Percentiles rank a stretch among this genome's conserved stretches.
These are phyloP conservation scores for Cyprinodon tularosa DNA, from an alignment of 2,113 vertebrate genomes.

Conservation along the genomic window DNA sequence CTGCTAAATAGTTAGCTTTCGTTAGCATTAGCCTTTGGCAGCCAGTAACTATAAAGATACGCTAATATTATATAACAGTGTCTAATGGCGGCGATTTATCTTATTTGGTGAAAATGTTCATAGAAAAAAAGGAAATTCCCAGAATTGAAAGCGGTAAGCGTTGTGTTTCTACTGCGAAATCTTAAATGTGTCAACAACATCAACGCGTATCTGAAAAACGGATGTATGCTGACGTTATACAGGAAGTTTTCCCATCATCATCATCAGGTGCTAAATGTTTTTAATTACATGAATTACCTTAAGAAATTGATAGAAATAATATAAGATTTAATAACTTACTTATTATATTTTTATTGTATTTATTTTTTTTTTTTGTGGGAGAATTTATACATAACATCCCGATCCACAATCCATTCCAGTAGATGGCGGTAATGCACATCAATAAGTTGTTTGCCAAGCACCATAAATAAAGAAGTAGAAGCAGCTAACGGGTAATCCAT, in stretches of 20 bases:
- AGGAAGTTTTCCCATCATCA: slow-evolving; percentile 42
- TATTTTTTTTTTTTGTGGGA: no score
- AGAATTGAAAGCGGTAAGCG: not conserved
- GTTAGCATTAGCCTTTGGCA: slow-evolving; percentile 34
- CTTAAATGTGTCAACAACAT: slow-evolving; percentile 48
- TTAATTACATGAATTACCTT: no score
- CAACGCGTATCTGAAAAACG: slow-evolving; percentile 44
- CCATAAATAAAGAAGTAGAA: not conserved
- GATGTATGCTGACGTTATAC: slow-evolving; percentile 52
- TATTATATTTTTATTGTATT: no score
- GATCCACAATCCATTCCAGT: no score
- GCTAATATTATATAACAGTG: not conserved
- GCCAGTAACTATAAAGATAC: not conserved
- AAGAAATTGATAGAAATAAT: no score
- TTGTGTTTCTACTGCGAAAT: slow-evolving; percentile 8
- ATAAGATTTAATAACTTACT: no score
- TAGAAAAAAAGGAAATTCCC: no score
- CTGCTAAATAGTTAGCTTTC: slow-evolving; percentile 29
- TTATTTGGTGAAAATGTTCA: not conserved
- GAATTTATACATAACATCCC: no score
- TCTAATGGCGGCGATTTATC: not conserved
- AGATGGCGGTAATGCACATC: no score
- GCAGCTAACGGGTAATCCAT: not conserved
- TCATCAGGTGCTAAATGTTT: not conserved
- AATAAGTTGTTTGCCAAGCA: no score